Conservation (phyloP, 53 echinoderm and acorn worm species). For the Crossaster papposus region DNA sequence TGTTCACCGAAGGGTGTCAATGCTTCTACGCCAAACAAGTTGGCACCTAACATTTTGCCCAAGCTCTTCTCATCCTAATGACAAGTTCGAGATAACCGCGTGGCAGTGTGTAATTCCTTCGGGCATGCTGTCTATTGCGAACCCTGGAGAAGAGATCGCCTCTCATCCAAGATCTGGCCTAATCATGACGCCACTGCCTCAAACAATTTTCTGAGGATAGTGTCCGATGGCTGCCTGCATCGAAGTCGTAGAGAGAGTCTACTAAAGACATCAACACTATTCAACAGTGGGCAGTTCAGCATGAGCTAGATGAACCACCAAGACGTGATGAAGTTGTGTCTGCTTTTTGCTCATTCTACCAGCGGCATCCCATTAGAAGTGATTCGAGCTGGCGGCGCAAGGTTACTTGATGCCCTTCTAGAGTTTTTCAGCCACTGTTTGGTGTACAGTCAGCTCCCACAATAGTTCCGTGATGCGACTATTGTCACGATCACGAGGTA, state of each 20-base stretch:
- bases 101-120: constrained; percentile 2
- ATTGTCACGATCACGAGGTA: too few relatives aligned
- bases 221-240: background rate
- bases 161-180: background rate
- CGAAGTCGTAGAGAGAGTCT: background rate
- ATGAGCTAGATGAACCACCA: too few relatives aligned
- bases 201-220: background rate
- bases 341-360: too few relatives aligned
- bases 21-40: constrained; percentile 44
- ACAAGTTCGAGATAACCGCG: constrained; percentile 33
- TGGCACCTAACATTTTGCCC: constrained; percentile 39
- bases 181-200: background rate
- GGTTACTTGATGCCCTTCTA: too few relatives aligned
- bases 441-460: too few relatives aligned
- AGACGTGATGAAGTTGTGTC: too few relatives aligned
- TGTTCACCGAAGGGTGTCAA: constrained; percentile 27
- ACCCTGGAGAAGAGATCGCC: background rate
- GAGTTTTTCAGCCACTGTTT: too few relatives aligned
- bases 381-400: too few relatives aligned
- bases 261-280: background rate
- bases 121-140: background rate
- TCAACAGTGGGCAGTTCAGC: background rate
- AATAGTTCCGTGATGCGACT: too few relatives aligned
- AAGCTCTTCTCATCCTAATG: constrained; percentile 28
- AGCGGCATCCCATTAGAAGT: too few relatives aligned